A percentile compares a stretch with the other conserved stretches of the same genome.
Evolutionary conservation across 64 coral and sea anemone species (phyloP).

Genomic region (Stylophora pistillata): DNA sequence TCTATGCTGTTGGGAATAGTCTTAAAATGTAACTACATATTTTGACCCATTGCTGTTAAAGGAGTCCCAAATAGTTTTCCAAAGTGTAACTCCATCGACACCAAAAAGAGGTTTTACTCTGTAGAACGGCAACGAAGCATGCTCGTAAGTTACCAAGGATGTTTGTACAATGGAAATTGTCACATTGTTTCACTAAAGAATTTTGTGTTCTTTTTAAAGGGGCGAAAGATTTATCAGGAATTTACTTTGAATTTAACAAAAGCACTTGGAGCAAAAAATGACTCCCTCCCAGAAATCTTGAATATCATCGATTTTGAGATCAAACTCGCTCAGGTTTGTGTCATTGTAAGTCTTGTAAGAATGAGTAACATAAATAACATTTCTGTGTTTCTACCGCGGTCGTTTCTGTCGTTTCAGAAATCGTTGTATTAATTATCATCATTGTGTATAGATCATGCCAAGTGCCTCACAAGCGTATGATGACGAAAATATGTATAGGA

Average conservation of each 20-base stretch:
- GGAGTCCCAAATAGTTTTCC: too few relatives aligned
- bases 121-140: too few relatives aligned
- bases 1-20: too few relatives aligned
- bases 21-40: too few relatives aligned
- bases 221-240: conserved; percentile 29
- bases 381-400: not conserved
- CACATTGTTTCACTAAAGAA: too few relatives aligned
- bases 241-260: conserved; percentile 40
- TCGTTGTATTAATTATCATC: not conserved
- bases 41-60: too few relatives aligned
- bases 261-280: conserved; percentile 34
- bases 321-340: conserved; percentile 41
- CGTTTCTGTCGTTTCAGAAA: not conserved
- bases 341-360: not conserved
- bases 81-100: too few relatives aligned
- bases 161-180: not conserved
- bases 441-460: not conserved
- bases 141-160: not conserved
- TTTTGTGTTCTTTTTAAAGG: conserved; percentile 23
- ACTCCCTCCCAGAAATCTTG: conserved; percentile 31
- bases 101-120: too few relatives aligned
- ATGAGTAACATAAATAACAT: too few relatives aligned
- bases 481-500: conserved; percentile 21
- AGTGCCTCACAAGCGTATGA: not conserved
- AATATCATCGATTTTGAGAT: conserved; percentile 55